Conservation (phyloP, 1,140 invertebrate genomes). For the Pogonomyrmex barbatus region DNA sequence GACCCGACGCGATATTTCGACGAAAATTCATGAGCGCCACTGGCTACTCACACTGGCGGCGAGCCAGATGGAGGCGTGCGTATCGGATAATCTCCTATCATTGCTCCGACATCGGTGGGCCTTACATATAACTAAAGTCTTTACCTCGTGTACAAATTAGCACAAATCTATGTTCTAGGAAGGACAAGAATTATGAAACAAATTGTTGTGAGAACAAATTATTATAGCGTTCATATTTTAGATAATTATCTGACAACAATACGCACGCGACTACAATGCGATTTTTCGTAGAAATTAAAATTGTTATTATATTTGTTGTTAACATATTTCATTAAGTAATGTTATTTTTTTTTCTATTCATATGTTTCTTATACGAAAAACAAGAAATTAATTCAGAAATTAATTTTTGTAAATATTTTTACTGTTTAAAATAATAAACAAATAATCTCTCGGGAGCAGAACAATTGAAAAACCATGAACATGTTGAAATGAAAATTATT, state of each 20-base stretch:
- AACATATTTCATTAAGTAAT: not conserved
- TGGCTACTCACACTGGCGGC: slow-evolving; percentile 66
- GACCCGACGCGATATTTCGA: slow-evolving; percentile 35
- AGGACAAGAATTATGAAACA: not conserved
- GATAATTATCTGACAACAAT: not conserved
- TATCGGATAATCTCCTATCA: slow-evolving; percentile 49
- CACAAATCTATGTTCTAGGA: not conserved
- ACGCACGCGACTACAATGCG: not conserved
- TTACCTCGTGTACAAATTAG: slow-evolving; percentile 3
- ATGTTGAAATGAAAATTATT: not conserved
- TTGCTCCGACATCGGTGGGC: slow-evolving; percentile 1
- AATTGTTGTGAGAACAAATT: slow-evolving; percentile 21
- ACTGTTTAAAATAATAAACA: not conserved
- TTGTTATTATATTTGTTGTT: too few relatives aligned
- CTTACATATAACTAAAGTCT: slow-evolving; percentile 24
- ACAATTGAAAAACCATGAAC: not conserved
- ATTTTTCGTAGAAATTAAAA: not conserved
- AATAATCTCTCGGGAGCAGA: not conserved
- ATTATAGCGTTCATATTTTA: not conserved
- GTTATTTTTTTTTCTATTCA: not conserved
- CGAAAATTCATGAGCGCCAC: slow-evolving; percentile 63
- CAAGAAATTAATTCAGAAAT: not conserved
- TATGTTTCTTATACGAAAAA: not conserved
- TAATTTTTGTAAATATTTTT: not conserved
- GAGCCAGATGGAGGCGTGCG: slow-evolving; percentile 41